Evolutionary conservation across 2,113 vertebrate genomes (phyloP), one percentile per base, ranked within the genome.

Genomic region (Lates calcarifer): DNA sequence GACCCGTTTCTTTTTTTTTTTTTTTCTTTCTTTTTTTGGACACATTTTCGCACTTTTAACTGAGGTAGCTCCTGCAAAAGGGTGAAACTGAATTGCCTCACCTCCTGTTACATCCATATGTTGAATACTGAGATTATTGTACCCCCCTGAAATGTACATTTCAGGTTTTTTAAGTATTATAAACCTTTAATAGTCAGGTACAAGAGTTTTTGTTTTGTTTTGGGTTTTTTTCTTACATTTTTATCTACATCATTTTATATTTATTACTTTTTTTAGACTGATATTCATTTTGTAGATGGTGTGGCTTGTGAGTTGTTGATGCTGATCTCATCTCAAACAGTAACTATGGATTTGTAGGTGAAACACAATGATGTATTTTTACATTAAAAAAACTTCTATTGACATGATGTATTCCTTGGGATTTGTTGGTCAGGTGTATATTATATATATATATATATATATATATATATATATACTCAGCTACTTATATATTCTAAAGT

Each of bases 181-280:
- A 81, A 79, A 61, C 61, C 13, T 74, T 79, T 61, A 65, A 79
- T 73, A 85, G 79, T 87, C 81, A 43, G 82, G 64, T 86, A 84
- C 65, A 13, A 78, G 61, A 49, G 26, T 74, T 53, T n/a, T n/a
- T n/a, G n/a, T n/a, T n/a, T n/a, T n/a, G n/a, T n/a, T n/a, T n/a
- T n/a, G n/a, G n/a, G 49, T 61, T 18, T n/a, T 64, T 26, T 41
- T 58, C 58, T 67, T 79, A 62, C 47, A 67, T 65, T 85, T 87
- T 51, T 86, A 67, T 68, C 43, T 56, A 35, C 66, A n/a, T 77
- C 1, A 24, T 86, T 91, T 89, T 88, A 57, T 90, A 87, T 93
- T 91, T 92, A 87, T 92, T 82, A 55, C 58, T 68, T 80, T 89
- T 83, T 80, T 82, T 83, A 85, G 73, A 87, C 26, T 74, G 77